These are phyloP conservation scores for Trissoscelio sp. DNA, from an alignment of 2,888 invertebrate species.

Conservation along the genomic window DNA sequence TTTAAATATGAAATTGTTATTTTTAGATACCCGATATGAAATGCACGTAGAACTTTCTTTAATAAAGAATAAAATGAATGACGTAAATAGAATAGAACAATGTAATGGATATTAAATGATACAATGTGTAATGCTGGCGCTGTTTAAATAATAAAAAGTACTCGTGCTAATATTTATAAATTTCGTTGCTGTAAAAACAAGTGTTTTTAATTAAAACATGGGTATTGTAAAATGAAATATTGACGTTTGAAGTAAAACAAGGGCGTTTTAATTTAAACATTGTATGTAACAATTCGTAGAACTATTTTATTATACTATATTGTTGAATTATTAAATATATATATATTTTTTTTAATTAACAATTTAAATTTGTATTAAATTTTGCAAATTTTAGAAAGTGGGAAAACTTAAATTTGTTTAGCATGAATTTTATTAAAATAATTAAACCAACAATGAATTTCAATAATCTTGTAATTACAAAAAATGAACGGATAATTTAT, in stretches of 20 bases:
- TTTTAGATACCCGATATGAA: too few species aligned
- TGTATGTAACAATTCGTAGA: not conserved
- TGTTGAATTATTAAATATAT: not conserved
- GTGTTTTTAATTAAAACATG: not conserved
- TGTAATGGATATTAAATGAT: not conserved
- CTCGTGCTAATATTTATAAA: not conserved
- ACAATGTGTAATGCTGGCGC: not conserved
- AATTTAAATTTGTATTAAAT: not conserved
- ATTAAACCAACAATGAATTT: too few species aligned
- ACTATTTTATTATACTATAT: not conserved
- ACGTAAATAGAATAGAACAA: too few species aligned
- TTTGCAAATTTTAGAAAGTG: too few species aligned
- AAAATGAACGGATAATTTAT: not conserved
- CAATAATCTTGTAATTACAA: too few species aligned
- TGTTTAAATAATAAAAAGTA: not conserved
- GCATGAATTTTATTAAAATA: too few species aligned
- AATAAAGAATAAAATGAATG: too few species aligned
- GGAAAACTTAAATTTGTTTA: too few species aligned
- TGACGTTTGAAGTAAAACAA: not conserved
- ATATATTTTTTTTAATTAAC: not conserved
- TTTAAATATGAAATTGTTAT: too few species aligned
- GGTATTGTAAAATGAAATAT: not conserved
- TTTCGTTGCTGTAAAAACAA: not conserved
- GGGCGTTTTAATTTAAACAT: constrained; percentile 1
- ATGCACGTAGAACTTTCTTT: too few species aligned